Percentiles rank a stretch among this genome's conserved stretches.
These are phyloP conservation scores for Apamea anceps DNA, from an alignment of 2,888 invertebrate genomes.

Conservation along the genomic window DNA sequence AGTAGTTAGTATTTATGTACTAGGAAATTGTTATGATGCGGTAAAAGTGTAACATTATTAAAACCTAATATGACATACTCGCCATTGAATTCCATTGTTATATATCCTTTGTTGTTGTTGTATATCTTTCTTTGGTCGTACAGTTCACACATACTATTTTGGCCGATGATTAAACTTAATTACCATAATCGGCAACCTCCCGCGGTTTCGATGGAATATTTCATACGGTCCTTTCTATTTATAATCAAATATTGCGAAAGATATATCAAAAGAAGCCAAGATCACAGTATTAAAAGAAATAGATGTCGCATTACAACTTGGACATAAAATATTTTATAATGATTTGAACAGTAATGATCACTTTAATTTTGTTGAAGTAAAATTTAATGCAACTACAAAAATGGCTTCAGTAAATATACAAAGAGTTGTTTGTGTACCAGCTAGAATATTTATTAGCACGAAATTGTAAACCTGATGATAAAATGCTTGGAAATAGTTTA, in stretches of 20 bases:
- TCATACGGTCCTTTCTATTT: constrained; percentile 12
- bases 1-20: background rate
- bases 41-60: background rate
- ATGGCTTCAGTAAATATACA: background rate
- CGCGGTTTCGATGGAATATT: background rate
- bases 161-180: constrained; percentile 2
- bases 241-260: constrained; percentile 19
- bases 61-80: background rate
- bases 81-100: background rate
- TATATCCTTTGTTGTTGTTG: too few species aligned
- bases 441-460: background rate
- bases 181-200: constrained; percentile 11
- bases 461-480: background rate
- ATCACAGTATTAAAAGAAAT: background rate
- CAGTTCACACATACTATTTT: constrained; percentile 11
- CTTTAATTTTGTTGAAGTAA: background rate
- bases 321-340: background rate
- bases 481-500: constrained; percentile 12
- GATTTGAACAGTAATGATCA: background rate
- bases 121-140: background rate
- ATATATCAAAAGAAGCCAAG: background rate
- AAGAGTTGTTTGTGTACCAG: background rate
- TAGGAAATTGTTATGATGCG: background rate
- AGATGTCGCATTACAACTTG: background rate
- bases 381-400: background rate